Base-by-base conservation (phyloP, 1,140 invertebrate species). In the Heliconius congener region DNA sequence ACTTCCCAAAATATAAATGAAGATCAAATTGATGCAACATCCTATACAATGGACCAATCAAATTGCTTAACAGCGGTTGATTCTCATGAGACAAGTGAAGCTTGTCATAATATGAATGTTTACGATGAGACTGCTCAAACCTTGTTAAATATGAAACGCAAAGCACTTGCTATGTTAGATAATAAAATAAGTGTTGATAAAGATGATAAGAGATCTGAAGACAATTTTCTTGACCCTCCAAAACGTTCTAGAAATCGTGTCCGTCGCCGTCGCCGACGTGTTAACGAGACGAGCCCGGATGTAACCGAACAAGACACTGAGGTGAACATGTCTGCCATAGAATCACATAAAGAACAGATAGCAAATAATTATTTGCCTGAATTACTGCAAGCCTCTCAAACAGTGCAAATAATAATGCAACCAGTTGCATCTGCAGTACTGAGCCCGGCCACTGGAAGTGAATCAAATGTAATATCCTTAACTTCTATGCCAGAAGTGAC, bases 91-190 rank as follows among this genome's bases (percentile, higher is more conserved):
- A 60, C 55, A 60, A 60, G 8, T 60, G 55, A 60, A n/a, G n/a
- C 13, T 30, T 3, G 60, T 27, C 27, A n/a, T 66, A 27, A 30
- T 66, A 66, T 30, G 13, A 30, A 27, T 18, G 11, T 13, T 30
- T 27, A 30, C 16, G 27, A 66, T 66, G 60, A 66, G 11, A 18
- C 60, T 30, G n/a, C 3, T 30, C 60, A 66, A 66, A 27, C 60
- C 8, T n/a, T 66, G 13, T 66, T 30, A 66, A 30, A 66, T 66
- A 66, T 66, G 60, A 66, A 66, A 66, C 27, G 27, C 23, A 66
- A 66, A 66, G 60, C 60, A 66, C 60, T 66, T 66, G 60, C 60
- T 66, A 27, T 66, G 13, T 66, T 66, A 66, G 60, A 66, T 16
- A 11, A 5, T 4, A 66, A 27, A 66, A 23, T 66, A 66, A 30